Evolutionary conservation across 2,113 vertebrate genomes (phyloP).

Genomic region (Hyaena hyaena): DNA sequence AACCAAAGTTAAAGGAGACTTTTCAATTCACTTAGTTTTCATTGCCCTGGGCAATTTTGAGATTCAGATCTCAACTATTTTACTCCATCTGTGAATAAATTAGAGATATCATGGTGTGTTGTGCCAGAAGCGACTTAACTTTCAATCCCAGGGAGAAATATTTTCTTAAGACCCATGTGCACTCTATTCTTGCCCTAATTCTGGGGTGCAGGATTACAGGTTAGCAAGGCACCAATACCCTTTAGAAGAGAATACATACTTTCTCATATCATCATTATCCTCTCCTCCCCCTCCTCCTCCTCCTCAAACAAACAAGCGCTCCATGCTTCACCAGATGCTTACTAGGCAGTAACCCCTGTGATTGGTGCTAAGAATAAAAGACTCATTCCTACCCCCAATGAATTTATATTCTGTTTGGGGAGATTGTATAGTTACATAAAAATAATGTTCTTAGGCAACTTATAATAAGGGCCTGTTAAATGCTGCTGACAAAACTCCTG

Average conservation of each 20-base stretch:
- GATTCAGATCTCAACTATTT: not conserved
- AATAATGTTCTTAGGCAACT: not conserved
- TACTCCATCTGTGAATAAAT: not conserved
- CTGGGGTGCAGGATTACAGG: not conserved
- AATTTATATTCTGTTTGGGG: not conserved
- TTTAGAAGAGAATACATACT: not conserved
- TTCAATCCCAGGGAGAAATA: not conserved
- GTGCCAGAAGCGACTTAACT: not conserved
- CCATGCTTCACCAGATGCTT: not conserved
- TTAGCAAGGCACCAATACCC: not conserved
- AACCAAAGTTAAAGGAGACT: conserved; percentile 29
- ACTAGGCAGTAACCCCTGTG: not conserved
- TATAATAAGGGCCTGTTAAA: not conserved
- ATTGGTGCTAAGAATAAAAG: not conserved
- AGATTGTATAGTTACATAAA: not conserved
- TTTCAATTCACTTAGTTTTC: not conserved
- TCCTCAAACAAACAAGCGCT: not conserved
- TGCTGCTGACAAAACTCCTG: not conserved
- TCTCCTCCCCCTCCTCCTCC: not conserved
- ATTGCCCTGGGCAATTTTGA: not conserved
- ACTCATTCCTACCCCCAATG: not conserved
- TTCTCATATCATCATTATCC: no score
- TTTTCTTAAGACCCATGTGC: not conserved
- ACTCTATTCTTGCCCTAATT: not conserved
- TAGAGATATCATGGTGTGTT: not conserved